Base-by-base conservation (phyloP, 2,113 vertebrate genomes). In the Pluvialis apricaria region DNA sequence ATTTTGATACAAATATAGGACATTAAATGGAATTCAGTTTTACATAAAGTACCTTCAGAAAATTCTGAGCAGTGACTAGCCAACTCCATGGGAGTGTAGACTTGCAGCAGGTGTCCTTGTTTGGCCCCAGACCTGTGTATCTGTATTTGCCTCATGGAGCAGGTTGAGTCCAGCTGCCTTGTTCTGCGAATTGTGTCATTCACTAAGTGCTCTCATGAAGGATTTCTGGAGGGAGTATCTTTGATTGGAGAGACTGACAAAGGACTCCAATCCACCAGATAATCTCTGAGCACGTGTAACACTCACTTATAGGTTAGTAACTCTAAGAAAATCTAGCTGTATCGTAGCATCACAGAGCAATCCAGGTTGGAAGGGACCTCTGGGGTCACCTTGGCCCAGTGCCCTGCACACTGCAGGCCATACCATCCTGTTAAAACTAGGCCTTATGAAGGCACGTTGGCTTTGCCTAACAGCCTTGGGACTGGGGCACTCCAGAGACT, bases 381-480 rank as follows among this genome's bases (percentile, higher is more conserved):
- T 80, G 47, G 31, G 62, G 28, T 51, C 15, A 5, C 28, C 10
- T 2, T 3, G 7, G 34, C 57, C 38, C 47, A 31, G 19, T 19
- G 22, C 17, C 31, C n/a, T 25, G 17, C 29, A 20, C 22, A 73
- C 11, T 0, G 2, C 32, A 82, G 52, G 38, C 9, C n/a, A 34
- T 24, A 62, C 10, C 5, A 36, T 31, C 17, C 52, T 64, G 4
- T n/a, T 62, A 81, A 66, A 84, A 12, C 15, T 8, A 55, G 25
- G 17, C 8, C 28, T 57, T 29, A 34, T 17, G 22, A 76, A 34
- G 42, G 19, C 22, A 25, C 0, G 0, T 40, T 60, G 54, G 8
- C 29, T 73, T 73, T 85, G 28, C 15, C 28, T 49, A 40, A 60
- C 25, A 49, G 21, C 8, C 68, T 40, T 73, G 15, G 60, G 24